Evolutionary conservation across 2,797 vertebrate species (phyloP), one percentile per base, ranked within the genome.

Genomic region (Ceyx erithaca): DNA sequence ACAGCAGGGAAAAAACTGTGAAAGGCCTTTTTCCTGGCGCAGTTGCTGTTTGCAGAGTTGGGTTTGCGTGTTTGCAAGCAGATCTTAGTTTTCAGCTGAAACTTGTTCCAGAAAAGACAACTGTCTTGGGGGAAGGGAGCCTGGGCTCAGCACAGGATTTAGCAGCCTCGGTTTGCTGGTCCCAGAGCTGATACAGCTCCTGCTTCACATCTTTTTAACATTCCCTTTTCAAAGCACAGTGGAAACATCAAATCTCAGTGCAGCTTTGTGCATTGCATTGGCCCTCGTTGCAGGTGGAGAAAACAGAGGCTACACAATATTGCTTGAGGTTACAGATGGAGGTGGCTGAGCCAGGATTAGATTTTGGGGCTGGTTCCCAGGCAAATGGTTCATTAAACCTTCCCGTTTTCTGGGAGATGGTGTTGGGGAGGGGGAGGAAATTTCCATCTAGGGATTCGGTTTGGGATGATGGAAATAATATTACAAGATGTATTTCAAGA

Each of bases 91-190:
- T 93, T 95, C 89, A 90, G 75, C 79, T 89, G 88, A 92, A 94
- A 92, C 92, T 93, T 96, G 92, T 94, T 95, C 93, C 94, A 96
- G 92, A 57, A 96, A 95, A 95, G 94, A 93, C 94, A 92, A 87
- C 75, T 94, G 88, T 90, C 95, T 89, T 87, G 90, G 86, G 89
- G 90, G 86, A 93, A 61, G 93, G 92, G 86, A 90, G 81, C 37
- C 66, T 89, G 92, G 54, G 76, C 88, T 90, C 69, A 72, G 67
- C 70, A 46, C 48, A 89, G 86, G 90, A 92, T 96, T 94, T 92
- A 93, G 73, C 89, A 87, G 90, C 59, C 90, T 91, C 0, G 0
- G 46, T 87, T 89, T 95, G 92, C 51, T 85, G 92, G 89, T 93
- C 94, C 85, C 85, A 80, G 76, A 89, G 66, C 72, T 0, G 51